Conservation (phyloP, 1,140 invertebrate species). For the Geopemphigus sp. region DNA sequence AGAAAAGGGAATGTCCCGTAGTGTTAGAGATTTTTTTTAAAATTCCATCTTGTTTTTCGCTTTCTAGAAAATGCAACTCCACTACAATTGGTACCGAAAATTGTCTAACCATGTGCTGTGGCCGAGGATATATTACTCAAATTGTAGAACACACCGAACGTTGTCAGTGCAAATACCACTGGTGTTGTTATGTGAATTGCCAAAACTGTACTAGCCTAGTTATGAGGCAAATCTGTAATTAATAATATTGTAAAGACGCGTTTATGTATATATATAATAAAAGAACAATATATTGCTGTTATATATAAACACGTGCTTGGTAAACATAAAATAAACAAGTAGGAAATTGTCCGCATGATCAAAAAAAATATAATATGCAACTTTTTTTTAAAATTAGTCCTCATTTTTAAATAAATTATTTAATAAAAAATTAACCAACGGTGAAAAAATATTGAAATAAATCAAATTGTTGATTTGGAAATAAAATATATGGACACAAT, state of each 20-base stretch:
- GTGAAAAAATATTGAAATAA: background rate
- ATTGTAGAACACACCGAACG: constrained; percentile 68
- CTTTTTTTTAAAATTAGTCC: background rate
- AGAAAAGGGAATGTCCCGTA: background rate
- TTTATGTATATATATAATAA: background rate
- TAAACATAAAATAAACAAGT: background rate
- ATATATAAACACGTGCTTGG: background rate
- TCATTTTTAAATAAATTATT: constrained; percentile 2
- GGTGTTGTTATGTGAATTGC: constrained; percentile 88
- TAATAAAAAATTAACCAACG: background rate
- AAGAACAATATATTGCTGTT: background rate
- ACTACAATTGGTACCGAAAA: constrained; percentile 70
- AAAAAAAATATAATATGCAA: constrained; percentile 20
- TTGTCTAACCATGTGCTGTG: constrained; percentile 84
- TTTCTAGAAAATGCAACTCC: constrained; percentile 65
- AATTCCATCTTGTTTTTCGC: background rate
- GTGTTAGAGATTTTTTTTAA: background rate
- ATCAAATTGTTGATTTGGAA: background rate
- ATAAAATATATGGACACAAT: constrained; percentile 14
- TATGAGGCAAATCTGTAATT: constrained; percentile 48
- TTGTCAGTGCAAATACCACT: constrained; percentile 87
- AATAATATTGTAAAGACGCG: constrained; percentile 12
- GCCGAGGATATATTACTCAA: constrained; percentile 74
- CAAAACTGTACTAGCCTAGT: constrained; percentile 67
- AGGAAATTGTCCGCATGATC: background rate